phyloP scores from a whole-genome alignment of 2,113 vertebrate genomes.

The Poeciliopsis turrubarensis region DNA sequence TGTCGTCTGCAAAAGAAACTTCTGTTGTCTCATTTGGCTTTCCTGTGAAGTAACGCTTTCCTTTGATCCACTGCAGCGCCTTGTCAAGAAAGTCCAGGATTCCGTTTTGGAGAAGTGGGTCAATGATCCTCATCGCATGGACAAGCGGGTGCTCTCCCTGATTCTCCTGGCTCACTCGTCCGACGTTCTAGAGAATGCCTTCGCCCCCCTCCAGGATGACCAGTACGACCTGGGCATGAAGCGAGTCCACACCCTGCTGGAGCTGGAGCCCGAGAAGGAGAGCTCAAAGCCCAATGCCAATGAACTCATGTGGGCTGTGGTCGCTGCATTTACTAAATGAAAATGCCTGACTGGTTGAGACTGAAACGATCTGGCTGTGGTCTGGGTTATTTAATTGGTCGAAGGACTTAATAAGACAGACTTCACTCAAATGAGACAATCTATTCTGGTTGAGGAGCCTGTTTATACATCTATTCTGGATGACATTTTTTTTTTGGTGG shows the following conservation, averaged over 20 bases:
- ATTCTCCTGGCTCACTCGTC: conserved; percentile 95
- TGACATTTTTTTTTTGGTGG: conserved; percentile 50
- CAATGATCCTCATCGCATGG: conserved; percentile 95
- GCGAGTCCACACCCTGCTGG: conserved; percentile 91
- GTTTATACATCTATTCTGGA: conserved; percentile 68
- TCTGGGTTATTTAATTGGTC: conserved; percentile 71
- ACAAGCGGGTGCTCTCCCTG: conserved; percentile 92
- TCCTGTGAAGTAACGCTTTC: neutral
- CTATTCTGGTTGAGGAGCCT: conserved; percentile 68
- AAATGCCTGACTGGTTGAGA: conserved; percentile 30
- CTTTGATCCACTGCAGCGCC: conserved; percentile 75
- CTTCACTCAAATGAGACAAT: conserved; percentile 72
- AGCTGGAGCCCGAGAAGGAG: conserved; percentile 95
- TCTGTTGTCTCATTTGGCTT: neutral
- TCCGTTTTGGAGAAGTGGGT: conserved; percentile 96
- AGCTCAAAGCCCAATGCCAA: conserved; percentile 89
- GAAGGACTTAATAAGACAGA: conserved; percentile 69
- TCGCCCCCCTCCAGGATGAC: conserved; percentile 94
- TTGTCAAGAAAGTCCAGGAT: conserved; percentile 96
- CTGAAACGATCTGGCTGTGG: conserved; percentile 63
- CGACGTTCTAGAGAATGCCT: conserved; percentile 96
- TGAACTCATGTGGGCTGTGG: conserved; percentile 96
- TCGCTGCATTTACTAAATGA: conserved; percentile 95
- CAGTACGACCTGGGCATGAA: conserved; percentile 98
- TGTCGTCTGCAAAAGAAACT: neutral